Percentiles rank a stretch among this genome's conserved stretches.
Conservation (phyloP, 2,797 vertebrate species). For the Pristis pectinata region DNA sequence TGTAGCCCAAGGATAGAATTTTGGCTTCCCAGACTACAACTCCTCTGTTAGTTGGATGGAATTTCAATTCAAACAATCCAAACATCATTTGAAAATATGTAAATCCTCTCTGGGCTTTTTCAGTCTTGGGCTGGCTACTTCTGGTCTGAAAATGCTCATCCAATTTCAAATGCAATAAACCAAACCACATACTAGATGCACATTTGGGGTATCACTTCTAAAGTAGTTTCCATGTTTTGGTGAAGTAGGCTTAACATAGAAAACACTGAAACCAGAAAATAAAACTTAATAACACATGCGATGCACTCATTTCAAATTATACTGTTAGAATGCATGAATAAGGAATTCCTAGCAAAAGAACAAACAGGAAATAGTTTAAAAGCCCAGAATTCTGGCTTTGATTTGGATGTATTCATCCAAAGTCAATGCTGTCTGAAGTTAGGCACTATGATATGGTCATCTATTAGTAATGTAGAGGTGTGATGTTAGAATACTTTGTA, state of each 20-base stretch:
- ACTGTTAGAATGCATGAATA: background rate
- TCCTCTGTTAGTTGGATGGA: too few species aligned
- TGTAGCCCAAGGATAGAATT: too few species aligned
- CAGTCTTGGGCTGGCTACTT: background rate
- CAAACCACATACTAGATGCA: background rate
- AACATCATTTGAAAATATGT: too few species aligned
- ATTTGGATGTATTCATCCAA: background rate
- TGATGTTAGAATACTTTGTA: background rate
- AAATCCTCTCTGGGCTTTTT: background rate
- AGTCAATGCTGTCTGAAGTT: background rate
- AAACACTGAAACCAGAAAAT: background rate
- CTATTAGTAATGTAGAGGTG: background rate
- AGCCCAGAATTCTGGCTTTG: background rate
- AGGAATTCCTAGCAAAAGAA: background rate
- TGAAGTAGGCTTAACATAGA: background rate
- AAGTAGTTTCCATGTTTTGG: background rate
- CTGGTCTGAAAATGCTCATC: background rate
- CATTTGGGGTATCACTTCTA: background rate
- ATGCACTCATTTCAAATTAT: too few species aligned
- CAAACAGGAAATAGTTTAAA: background rate
- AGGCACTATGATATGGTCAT: background rate
- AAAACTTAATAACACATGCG: too few species aligned
- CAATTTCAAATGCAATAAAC: background rate
- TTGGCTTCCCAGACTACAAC: too few species aligned
- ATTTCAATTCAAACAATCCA: too few species aligned